Evolutionary conservation across 2,113 vertebrate species (phyloP).

Genomic region (Paratilapia polleni): DNA sequence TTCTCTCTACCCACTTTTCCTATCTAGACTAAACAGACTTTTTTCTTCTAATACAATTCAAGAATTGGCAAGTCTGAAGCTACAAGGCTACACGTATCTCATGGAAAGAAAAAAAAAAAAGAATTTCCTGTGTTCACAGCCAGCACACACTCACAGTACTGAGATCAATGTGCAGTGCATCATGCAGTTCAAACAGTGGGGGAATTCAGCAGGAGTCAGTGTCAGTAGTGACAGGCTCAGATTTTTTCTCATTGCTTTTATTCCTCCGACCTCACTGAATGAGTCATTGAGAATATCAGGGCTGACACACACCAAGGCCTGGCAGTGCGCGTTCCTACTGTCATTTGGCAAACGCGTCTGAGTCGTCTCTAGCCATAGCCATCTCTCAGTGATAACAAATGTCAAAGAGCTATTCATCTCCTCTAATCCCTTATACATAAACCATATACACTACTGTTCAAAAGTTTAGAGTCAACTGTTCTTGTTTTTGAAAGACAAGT

Average conservation of each 20-base stretch:
- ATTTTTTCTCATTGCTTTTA: constrained; percentile 41
- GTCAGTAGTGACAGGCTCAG: constrained; percentile 54
- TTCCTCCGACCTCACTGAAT: constrained; percentile 62
- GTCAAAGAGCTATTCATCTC: constrained; percentile 69
- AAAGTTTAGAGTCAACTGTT: constrained; percentile 5
- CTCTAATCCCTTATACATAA: constrained; percentile 42
- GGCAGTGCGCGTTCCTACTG: constrained; percentile 53
- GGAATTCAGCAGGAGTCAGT: constrained; percentile 59
- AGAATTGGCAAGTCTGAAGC: constrained; percentile 2
- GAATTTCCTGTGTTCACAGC: constrained; percentile 14
- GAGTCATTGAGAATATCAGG: constrained; percentile 68
- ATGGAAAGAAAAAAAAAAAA: not conserved
- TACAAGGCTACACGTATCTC: not conserved
- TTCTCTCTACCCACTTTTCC: constrained; percentile 33
- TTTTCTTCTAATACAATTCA: constrained; percentile 18
- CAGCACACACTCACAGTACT: constrained; percentile 31
- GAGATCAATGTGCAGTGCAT: constrained; percentile 49
- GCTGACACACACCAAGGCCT: constrained; percentile 39
- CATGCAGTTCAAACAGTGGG: constrained; percentile 57
- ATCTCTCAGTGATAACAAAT: constrained; percentile 64
- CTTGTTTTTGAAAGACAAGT: not conserved
- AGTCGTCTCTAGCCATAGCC: constrained; percentile 27
- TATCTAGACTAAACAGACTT: constrained; percentile 43
- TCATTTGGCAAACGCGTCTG: constrained; percentile 33
- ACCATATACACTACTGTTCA: constrained; percentile 7